Evolutionary conservation across 2,113 vertebrate species (phyloP).

Genomic region (Chionodraco myersi): DNA sequence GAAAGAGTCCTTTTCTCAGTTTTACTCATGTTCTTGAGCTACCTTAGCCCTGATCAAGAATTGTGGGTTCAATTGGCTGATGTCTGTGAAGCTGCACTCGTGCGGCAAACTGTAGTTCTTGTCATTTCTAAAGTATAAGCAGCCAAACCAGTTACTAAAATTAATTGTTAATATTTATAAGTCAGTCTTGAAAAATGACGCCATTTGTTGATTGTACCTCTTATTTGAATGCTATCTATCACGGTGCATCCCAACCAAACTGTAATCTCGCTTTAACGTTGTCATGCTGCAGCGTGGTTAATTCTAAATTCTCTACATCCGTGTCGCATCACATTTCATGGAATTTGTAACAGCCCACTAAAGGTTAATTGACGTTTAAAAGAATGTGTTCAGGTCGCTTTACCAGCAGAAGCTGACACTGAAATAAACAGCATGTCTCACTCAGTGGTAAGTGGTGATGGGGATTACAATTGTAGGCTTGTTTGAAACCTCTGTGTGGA

Average conservation of each 20-base stretch:
- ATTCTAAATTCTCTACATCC: not conserved
- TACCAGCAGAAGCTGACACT: not conserved
- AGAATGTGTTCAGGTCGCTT: not conserved
- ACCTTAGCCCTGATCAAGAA: not conserved
- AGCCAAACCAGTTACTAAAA: not conserved
- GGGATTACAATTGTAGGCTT: conserved; percentile 35
- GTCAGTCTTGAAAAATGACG: not conserved
- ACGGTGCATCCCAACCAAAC: not conserved
- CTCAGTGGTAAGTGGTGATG: conserved; percentile 9
- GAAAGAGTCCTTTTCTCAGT: not conserved
- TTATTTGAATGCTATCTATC: not conserved
- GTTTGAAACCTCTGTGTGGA: conserved; percentile 44
- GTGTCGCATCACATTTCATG: not conserved
- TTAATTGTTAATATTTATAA: not conserved
- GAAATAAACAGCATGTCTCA: not conserved
- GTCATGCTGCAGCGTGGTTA: not conserved
- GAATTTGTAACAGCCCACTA: not conserved
- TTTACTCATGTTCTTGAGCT: conserved; percentile 1
- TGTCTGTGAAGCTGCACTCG: not conserved
- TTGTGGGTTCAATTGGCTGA: not conserved
- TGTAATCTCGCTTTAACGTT: not conserved
- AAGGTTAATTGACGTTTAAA: not conserved
- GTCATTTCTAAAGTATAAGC: not conserved
- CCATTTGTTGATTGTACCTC: not conserved
- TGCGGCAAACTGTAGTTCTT: not conserved